phyloP scores from a whole-genome alignment of 2,113 vertebrate genomes.

The Cavia aperea region DNA sequence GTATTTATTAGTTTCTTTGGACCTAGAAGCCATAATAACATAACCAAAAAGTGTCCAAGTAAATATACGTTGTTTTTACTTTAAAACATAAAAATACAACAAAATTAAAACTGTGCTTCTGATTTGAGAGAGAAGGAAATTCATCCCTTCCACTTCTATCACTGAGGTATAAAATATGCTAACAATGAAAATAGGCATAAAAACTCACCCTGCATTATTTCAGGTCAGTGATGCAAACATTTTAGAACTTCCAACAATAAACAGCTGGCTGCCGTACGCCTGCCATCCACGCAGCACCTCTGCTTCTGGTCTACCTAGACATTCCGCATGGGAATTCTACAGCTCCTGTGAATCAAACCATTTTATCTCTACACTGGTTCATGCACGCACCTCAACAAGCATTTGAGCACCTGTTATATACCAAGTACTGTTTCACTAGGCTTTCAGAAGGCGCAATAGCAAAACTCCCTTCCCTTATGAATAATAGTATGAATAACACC shows the following conservation, averaged over 20 bases:
- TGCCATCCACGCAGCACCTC: not conserved
- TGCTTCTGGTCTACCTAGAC: not conserved
- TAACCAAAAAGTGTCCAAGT: not conserved
- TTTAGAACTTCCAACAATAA: not conserved
- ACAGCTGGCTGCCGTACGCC: not conserved
- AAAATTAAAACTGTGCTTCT: slow-evolving; percentile 19
- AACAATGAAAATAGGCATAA: not conserved
- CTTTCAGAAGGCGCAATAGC: not conserved
- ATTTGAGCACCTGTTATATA: not conserved
- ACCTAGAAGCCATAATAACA: not conserved
- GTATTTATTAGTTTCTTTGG: not conserved
- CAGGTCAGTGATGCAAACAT: not conserved
- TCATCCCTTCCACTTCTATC: not conserved
- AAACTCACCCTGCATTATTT: not conserved
- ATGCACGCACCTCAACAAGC: not conserved
- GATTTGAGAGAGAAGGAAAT: not conserved
- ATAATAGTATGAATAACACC: not conserved
- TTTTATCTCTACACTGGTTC: not conserved
- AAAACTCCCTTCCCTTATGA: not conserved
- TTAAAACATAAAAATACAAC: not conserved
- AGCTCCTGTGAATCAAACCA: not conserved
- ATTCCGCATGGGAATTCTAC: not conserved
- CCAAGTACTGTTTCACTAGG: not conserved
- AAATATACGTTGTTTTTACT: not conserved
- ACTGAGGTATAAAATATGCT: not conserved